Evolutionary conservation across 2,797 vertebrate species (phyloP).

Genomic region (Rhinogobio ventralis): DNA sequence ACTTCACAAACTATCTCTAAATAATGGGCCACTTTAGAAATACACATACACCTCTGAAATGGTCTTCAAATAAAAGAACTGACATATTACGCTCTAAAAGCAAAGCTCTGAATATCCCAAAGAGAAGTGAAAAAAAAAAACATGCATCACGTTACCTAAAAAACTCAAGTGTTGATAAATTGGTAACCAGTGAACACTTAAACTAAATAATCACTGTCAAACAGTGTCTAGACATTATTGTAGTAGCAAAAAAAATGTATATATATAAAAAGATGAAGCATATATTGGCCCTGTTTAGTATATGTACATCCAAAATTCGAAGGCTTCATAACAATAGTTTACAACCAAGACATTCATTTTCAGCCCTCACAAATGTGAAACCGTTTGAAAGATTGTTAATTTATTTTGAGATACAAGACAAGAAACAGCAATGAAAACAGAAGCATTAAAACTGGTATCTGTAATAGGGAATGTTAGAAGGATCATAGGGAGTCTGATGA

Average conservation of each 20-base stretch:
- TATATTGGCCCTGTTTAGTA: constrained; percentile 35
- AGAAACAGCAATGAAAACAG: constrained; percentile 33
- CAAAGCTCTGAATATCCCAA: not conserved
- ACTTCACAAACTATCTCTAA: constrained; percentile 52
- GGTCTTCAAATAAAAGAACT: constrained; percentile 36
- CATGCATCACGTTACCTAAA: constrained; percentile 34
- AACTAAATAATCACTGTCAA: constrained; percentile 43
- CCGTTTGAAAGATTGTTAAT: constrained; percentile 12
- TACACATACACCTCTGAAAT: constrained; percentile 30
- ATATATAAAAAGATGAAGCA: not conserved
- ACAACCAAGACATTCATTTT: constrained; percentile 47
- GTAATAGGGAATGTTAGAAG: constrained; percentile 30
- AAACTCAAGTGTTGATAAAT: constrained; percentile 38
- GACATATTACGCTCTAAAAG: constrained; percentile 36
- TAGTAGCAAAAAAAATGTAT: constrained; percentile 17
- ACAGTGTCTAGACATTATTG: constrained; percentile 46
- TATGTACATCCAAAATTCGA: constrained; percentile 55
- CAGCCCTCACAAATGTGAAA: constrained; percentile 23
- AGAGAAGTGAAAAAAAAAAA: not conserved
- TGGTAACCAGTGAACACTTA: constrained; percentile 37
- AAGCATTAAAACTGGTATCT: constrained; percentile 26
- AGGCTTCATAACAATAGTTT: constrained; percentile 40
- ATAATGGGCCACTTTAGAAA: constrained; percentile 43
- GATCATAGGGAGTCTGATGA: constrained; percentile 54
- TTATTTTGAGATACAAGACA: constrained; percentile 27